Percentiles rank a stretch among this genome's conserved stretches.
Conservation (phyloP, 2,888 invertebrate species). For the Julus scandinavius region DNA sequence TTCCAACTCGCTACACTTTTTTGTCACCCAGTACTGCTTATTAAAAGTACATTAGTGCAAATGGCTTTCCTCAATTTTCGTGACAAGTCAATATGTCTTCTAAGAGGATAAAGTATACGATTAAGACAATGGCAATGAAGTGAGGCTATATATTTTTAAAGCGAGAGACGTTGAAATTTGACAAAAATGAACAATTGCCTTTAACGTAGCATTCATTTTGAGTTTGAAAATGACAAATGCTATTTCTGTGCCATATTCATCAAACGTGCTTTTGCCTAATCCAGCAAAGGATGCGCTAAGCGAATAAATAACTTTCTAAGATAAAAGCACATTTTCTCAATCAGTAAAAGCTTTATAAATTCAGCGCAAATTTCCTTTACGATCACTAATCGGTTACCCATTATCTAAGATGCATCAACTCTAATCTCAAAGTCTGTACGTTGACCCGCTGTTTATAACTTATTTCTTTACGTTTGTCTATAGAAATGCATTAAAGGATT, state of each 20-base stretch:
- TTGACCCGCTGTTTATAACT: slow-evolving; percentile 5
- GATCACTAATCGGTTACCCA: slow-evolving; percentile 18
- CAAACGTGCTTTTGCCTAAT: background rate
- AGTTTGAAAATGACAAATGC: background rate
- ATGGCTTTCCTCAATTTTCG: background rate
- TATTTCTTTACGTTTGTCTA: background rate
- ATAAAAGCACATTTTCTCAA: slow-evolving; percentile 39
- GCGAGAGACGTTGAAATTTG: background rate
- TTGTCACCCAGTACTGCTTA: background rate
- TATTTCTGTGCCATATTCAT: background rate
- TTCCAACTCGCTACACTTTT: background rate
- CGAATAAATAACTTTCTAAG: slow-evolving; percentile 3
- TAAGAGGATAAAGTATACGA: background rate
- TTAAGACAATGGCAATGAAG: slow-evolving; percentile 8
- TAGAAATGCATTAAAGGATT: slow-evolving; percentile 26
- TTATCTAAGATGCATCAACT: background rate
- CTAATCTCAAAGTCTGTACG: background rate
- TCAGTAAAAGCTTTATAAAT: slow-evolving; percentile 16
- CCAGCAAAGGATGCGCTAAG: background rate
- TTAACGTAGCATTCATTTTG: background rate
- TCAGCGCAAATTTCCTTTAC: background rate
- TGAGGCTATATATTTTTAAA: background rate
- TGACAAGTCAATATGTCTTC: background rate
- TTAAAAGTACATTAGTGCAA: background rate
- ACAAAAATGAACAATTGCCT: slow-evolving; percentile 12